phyloP scores from a whole-genome alignment of 2,888 invertebrate genomes.

The Eurytoma adleriae region DNA sequence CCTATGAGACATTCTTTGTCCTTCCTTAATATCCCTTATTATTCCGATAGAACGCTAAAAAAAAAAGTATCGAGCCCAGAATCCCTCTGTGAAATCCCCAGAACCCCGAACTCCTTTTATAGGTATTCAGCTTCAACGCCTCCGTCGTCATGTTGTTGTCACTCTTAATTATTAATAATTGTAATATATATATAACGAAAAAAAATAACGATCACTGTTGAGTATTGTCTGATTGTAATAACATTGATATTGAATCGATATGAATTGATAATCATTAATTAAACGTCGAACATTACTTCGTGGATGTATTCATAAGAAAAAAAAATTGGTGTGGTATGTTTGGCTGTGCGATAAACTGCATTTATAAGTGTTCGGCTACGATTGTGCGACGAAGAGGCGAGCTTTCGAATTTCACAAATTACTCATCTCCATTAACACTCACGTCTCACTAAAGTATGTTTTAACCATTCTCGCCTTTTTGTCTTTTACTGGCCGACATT shows the following conservation, averaged over 20 bases:
- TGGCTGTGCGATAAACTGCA: conserved; percentile 57
- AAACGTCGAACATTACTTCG: conserved; percentile 69
- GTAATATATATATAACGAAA: conserved; percentile 73
- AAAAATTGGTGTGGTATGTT: conserved; percentile 63
- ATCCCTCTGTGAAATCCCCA: conserved; percentile 43
- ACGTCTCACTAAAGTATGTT: no score
- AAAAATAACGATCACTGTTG: conserved; percentile 74
- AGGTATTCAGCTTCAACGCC: conserved; percentile 73
- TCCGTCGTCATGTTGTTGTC: conserved; percentile 76
- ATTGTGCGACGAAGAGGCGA: conserved; percentile 13
- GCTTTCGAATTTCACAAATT: conserved; percentile 48
- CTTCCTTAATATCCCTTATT: conserved; percentile 39
- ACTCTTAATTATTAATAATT: conserved; percentile 74
- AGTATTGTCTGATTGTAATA: conserved; percentile 76
- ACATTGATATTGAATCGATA: conserved; percentile 76
- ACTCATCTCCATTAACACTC: conserved; percentile 22
- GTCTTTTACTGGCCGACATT: no score
- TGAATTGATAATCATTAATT: conserved; percentile 76
- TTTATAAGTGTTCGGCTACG: conserved; percentile 53
- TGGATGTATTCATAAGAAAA: conserved; percentile 68
- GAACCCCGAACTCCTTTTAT: conserved; percentile 58
- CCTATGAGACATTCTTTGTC: conserved; percentile 46
- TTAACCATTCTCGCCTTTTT: no score
- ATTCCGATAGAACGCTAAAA: conserved; percentile 35
- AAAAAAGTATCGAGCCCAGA: conserved; percentile 47